phyloP scores from a whole-genome alignment of 2,888 invertebrate genomes.

The Cheilosia scutellata region DNA sequence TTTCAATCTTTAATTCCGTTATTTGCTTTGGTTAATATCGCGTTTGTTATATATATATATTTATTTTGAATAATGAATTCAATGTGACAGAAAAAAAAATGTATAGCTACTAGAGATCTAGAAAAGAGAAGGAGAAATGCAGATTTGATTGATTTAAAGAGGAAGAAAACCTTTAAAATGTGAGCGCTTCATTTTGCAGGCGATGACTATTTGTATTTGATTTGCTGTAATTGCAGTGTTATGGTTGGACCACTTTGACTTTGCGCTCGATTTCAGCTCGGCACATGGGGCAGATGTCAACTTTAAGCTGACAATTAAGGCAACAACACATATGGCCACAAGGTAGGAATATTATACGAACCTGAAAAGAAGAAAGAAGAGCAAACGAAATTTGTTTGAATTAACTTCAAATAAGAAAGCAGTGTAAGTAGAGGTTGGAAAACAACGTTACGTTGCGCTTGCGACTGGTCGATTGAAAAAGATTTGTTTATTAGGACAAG shows the following conservation, averaged over 20 bases:
- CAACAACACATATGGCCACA: constrained; percentile 96
- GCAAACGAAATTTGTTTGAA: background rate
- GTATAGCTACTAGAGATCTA: constrained; percentile 10
- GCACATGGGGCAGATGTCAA: constrained; percentile 91
- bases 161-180: constrained; percentile 45
- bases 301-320: constrained; percentile 86
- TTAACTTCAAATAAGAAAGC: background rate
- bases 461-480: too few species aligned
- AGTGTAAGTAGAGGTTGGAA: too few species aligned
- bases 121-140: constrained; percentile 40
- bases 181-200: constrained; percentile 8
- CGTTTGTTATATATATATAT: constrained; percentile 8
- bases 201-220: background rate
- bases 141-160: constrained; percentile 39
- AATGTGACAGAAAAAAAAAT: constrained; percentile 36
- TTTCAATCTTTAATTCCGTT: constrained; percentile 50
- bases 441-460: too few species aligned
- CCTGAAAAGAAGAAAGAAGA: constrained; percentile 83
- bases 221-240: constrained; percentile 77
- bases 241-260: constrained; percentile 87
- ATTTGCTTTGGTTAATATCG: constrained; percentile 36
- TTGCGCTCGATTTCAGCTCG: constrained; percentile 88
- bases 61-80: constrained; percentile 9
- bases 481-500: too few species aligned
- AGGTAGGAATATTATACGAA: constrained; percentile 92